Percentiles rank a stretch among this genome's conserved stretches.
Conservation (phyloP, 2,113 vertebrate species). For the Perca flavescens region DNA sequence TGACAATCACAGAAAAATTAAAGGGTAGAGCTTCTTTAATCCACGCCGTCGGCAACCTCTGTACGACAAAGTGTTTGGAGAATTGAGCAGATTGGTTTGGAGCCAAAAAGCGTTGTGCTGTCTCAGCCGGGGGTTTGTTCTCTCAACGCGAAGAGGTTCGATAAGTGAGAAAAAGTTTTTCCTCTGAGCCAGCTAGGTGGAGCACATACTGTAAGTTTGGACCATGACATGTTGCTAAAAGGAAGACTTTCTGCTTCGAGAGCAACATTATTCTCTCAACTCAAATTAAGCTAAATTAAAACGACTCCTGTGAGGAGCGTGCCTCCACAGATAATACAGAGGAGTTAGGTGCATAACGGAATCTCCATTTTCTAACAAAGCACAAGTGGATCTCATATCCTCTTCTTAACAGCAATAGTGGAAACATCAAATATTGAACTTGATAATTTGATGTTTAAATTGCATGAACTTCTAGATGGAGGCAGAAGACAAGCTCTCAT, state of each 20-base stretch:
- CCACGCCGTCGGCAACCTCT: conserved; percentile 16
- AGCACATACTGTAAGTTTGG: background rate
- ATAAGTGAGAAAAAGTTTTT: conserved; percentile 23
- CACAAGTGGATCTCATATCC: conserved; percentile 70
- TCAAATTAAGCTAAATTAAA: conserved; percentile 56
- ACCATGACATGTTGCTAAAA: conserved; percentile 36
- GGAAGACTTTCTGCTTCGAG: conserved; percentile 29
- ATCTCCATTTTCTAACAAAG: conserved; percentile 63
- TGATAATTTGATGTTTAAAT: conserved; percentile 76
- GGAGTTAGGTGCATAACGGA: conserved; percentile 34
- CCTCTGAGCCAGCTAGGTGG: conserved; percentile 17
- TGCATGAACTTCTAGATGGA: conserved; percentile 60
- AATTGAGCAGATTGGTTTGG: conserved; percentile 30
- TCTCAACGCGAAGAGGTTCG: conserved; percentile 7
- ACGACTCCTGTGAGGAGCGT: conserved; percentile 40
- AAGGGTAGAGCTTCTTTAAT: conserved; percentile 47
- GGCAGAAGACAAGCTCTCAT: conserved; percentile 65
- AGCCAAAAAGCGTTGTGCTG: conserved; percentile 24
- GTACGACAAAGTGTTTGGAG: conserved; percentile 49
- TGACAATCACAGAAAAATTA: conserved; percentile 58
- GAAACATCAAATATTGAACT: conserved; percentile 76
- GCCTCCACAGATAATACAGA: conserved; percentile 43
- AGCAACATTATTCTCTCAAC: conserved; percentile 58
- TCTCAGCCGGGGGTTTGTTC: conserved; percentile 29
- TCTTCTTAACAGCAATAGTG: conserved; percentile 64